Evolutionary conservation across 2,888 invertebrate species (phyloP).

Genomic region (Exephanes ischioxanthus): DNA sequence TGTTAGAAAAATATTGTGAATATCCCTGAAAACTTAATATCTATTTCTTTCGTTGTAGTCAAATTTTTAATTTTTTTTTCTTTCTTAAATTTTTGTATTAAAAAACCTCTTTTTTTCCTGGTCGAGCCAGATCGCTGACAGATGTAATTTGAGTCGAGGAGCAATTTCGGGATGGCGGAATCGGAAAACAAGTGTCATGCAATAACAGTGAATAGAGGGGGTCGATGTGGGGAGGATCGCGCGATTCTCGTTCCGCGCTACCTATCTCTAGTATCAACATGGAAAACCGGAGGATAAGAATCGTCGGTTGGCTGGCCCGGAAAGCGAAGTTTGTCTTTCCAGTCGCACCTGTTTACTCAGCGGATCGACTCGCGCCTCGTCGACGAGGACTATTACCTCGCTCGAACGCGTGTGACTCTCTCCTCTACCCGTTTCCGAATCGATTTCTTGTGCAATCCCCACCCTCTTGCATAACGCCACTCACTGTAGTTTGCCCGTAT

Average conservation of each 20-base stretch:
- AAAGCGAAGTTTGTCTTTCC: slow-evolving; percentile 53
- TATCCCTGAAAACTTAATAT: background rate
- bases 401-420: slow-evolving; percentile 48
- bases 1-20: background rate
- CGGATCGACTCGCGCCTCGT: slow-evolving; percentile 50
- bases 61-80: background rate
- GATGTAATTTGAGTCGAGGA: slow-evolving; percentile 40
- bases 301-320: slow-evolving; percentile 39
- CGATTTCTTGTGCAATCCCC: slow-evolving; percentile 57
- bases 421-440: slow-evolving; percentile 43
- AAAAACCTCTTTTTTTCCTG: background rate
- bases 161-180: slow-evolving; percentile 35
- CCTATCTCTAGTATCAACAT: slow-evolving; percentile 24
- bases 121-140: background rate
- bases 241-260: slow-evolving; percentile 21
- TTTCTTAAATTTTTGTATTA: background rate
- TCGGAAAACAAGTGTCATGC: background rate
- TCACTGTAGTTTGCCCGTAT: slow-evolving; percentile 23
- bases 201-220: background rate
- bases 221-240: background rate
- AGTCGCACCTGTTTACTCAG: slow-evolving; percentile 57
- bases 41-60: background rate
- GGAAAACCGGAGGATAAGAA: slow-evolving; percentile 47
- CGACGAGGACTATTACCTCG: slow-evolving; percentile 51
- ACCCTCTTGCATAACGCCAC: slow-evolving; percentile 17